Evolutionary conservation across 1,140 invertebrate species (phyloP).

Genomic region (Trichonephila clavata): DNA sequence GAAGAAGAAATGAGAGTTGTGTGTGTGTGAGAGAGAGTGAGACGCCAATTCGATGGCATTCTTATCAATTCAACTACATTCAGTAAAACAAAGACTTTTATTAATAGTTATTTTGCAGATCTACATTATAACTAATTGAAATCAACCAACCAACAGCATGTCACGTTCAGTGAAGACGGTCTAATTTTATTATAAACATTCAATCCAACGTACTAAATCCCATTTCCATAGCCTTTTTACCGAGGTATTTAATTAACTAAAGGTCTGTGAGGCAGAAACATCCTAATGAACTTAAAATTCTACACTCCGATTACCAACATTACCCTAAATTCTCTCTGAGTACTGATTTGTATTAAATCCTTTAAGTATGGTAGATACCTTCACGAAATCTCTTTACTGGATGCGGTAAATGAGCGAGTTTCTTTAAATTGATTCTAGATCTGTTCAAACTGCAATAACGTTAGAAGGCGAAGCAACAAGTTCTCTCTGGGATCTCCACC

Average conservation of each 20-base stretch:
- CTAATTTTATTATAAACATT: neutral
- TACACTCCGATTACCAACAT: slow-evolving; percentile 10
- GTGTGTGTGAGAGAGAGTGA: no score
- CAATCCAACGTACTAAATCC: neutral
- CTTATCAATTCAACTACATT: no score
- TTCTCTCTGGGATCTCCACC: neutral
- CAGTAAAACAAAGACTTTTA: no score
- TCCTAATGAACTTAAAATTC: slow-evolving; percentile 30
- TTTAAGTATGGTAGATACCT: slow-evolving; percentile 13
- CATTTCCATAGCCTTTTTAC: neutral
- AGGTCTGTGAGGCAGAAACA: neutral
- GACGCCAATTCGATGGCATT: no score
- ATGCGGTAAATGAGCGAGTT: neutral
- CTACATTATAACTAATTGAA: no score
- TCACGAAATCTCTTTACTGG: neutral
- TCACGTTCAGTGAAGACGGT: no score
- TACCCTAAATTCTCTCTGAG: neutral
- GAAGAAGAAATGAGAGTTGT: no score
- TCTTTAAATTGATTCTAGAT: neutral
- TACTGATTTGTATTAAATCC: slow-evolving; percentile 13
- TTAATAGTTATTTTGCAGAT: no score
- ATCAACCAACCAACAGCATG: no score
- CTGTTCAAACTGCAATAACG: slow-evolving; percentile 2
- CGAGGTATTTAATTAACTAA: neutral
- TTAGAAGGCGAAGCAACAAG: neutral